Conservation (phyloP, 2,113 vertebrate genomes). For the Epinephelus fuscoguttatus region DNA sequence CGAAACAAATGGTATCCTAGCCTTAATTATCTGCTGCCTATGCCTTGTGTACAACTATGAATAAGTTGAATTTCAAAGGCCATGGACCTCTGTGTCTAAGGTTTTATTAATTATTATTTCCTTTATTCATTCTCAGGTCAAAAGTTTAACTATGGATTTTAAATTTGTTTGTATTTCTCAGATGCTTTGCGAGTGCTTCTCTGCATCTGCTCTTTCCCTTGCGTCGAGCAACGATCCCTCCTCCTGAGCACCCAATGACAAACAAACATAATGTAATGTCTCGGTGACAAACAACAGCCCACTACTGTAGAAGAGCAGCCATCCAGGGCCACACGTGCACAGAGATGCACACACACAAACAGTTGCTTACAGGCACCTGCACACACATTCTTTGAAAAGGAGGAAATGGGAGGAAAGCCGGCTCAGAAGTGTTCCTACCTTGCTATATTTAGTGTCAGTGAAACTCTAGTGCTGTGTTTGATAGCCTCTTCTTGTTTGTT, state of each 20-base stretch:
- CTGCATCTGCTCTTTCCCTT: not conserved
- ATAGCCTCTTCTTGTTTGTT: not conserved
- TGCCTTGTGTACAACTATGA: not conserved
- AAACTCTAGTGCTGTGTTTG: slow-evolving; percentile 9
- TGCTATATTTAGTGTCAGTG: slow-evolving; percentile 21
- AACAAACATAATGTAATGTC: slow-evolving; percentile 47
- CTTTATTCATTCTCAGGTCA: no score
- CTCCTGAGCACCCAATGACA: slow-evolving; percentile 17
- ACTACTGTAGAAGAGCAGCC: slow-evolving; percentile 1
- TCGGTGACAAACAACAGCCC: slow-evolving; percentile 27
- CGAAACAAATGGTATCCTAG: no score
- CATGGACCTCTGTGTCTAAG: not conserved
- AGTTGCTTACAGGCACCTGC: not conserved
- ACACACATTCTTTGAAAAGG: not conserved
- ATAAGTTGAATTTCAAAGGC: not conserved
- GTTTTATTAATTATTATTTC: not conserved
- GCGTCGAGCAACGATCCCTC: slow-evolving; percentile 9
- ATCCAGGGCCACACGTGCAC: not conserved
- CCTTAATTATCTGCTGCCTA: not conserved
- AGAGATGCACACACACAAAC: not conserved
- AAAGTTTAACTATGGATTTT: not conserved
- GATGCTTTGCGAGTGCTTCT: not conserved
- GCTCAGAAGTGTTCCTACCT: not conserved
- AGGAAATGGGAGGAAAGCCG: not conserved
- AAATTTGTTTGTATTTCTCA: not conserved